phyloP scores from a whole-genome alignment of 1,140 invertebrate species.

The Drosophila oshimai region DNA sequence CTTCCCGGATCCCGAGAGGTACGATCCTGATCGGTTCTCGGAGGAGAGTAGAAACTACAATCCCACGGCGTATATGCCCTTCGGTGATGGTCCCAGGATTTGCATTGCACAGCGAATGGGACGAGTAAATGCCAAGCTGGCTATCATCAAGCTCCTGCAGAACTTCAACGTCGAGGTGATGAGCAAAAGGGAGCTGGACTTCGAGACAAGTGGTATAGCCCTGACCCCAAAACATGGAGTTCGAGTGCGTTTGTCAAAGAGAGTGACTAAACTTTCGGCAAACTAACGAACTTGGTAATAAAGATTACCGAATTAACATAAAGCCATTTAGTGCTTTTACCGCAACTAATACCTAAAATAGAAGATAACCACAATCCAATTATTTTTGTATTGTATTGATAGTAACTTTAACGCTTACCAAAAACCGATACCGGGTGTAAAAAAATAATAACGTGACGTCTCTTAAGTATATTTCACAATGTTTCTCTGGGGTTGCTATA shows the following conservation, averaged over 20 bases:
- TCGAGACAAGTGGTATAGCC: constrained; percentile 43
- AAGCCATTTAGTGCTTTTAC: no score
- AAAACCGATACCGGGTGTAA: no score
- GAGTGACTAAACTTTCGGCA: no score
- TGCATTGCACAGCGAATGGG: constrained; percentile 70
- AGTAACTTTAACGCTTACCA: no score
- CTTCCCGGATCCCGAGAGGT: constrained; percentile 87
- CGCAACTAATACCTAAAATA: no score
- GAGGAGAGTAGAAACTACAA: constrained; percentile 82
- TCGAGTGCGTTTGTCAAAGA: constrained; percentile 59
- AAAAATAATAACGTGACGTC: no score
- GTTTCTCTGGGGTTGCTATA: background rate
- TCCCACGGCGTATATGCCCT: constrained; percentile 85
- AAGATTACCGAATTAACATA: no score
- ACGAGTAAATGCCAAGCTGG: constrained; percentile 54
- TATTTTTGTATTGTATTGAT: no score
- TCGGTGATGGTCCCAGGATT: constrained; percentile 87
- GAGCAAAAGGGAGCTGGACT: constrained; percentile 43
- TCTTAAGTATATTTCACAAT: no score
- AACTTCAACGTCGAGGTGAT: constrained; percentile 63
- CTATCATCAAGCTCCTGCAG: constrained; percentile 59
- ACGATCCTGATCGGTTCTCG: constrained; percentile 87
- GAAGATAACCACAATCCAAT: no score
- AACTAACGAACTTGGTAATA: no score
- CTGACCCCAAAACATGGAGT: constrained; percentile 58